phyloP scores from a whole-genome alignment of 2,888 invertebrate species.

The Amblyjoppa fuscipennis region DNA sequence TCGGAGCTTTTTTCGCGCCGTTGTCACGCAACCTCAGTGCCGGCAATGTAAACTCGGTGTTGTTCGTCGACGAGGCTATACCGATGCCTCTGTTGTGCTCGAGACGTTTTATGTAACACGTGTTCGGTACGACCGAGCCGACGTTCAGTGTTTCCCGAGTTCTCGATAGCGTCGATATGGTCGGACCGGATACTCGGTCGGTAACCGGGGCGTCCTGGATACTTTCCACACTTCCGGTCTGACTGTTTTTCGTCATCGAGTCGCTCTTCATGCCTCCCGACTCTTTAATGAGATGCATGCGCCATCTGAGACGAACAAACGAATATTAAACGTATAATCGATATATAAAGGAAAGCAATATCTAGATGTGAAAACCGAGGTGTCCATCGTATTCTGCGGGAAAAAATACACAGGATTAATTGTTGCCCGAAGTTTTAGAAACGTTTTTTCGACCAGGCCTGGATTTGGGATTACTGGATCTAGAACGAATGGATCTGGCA shows the following conservation, averaged over 20 bases:
- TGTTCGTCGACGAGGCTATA: slow-evolving; percentile 69
- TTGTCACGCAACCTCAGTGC: slow-evolving; percentile 74
- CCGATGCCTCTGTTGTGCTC: slow-evolving; percentile 75
- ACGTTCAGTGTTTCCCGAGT: slow-evolving; percentile 74
- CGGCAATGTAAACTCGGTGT: slow-evolving; percentile 75
- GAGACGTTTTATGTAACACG: slow-evolving; percentile 77
- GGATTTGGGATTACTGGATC: no score
- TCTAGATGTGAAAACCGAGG: no score
- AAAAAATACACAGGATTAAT: no score
- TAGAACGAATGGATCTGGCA: no score
- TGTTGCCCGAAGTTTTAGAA: no score
- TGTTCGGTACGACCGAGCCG: slow-evolving; percentile 77
- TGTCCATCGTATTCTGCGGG: no score
- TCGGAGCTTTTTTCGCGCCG: slow-evolving; percentile 62
- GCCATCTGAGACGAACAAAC: slow-evolving; percentile 76
- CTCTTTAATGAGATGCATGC: slow-evolving; percentile 78
- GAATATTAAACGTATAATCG: not conserved
- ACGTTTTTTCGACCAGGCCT: no score
- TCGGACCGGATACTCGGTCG: slow-evolving; percentile 51
- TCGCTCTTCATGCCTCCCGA: slow-evolving; percentile 59
- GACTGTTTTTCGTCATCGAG: slow-evolving; percentile 44
- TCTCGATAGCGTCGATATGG: slow-evolving; percentile 56
- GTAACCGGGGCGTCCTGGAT: slow-evolving; percentile 47
- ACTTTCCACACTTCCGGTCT: slow-evolving; percentile 58
- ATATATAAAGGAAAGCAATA: not conserved